Evolutionary conservation across 1,140 invertebrate species (phyloP), one percentile per base, ranked within the genome.

Genomic region (Ceratitis capitata): DNA sequence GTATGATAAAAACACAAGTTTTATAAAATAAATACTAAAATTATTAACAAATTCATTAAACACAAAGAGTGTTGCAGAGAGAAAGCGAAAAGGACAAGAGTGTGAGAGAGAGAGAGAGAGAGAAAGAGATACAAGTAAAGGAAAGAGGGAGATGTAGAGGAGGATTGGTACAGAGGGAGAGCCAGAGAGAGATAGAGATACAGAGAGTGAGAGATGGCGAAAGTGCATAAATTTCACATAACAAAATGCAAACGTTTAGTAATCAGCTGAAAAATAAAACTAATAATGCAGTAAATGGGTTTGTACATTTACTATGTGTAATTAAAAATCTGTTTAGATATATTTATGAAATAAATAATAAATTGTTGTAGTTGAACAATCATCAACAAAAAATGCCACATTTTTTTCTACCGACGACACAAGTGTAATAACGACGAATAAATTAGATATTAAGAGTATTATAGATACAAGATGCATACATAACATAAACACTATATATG

Each of bases 1-100:
- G 85, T 83, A 83, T 64, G 82, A 83, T 83, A 47, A 51, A 85
- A 64, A 83, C 64, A 47, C 35, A 85, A 64, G 35, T 56, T 39
- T 64, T 47, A 58, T 29, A 51, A 58, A 53, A 49, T 47, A 83
- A 83, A 61, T 83, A 83, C 39, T 23, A 56, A 84, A 16, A 69
- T 35, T 35, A 69, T 69, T 69, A 69, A 69, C 5, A 69, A 26
- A 78, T 78, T 78, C 23, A 78, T 47, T 23, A 74, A 42, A 42
- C 19, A 74, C 16, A 42, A 61, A 61, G n/a, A 61, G 23, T 26
- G 56, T 26, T 61, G 29, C 32, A 32, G 39, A 64, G n/a, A n/a
- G n/a, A n/a, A n/a, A n/a, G n/a, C n/a, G n/a, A n/a, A n/a, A n/a
- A n/a, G n/a, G n/a, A n/a, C n/a, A n/a, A n/a, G n/a, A n/a, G n/a